Conservation (phyloP, 2,113 vertebrate genomes). For the Chaenocephalus aceratus region DNA sequence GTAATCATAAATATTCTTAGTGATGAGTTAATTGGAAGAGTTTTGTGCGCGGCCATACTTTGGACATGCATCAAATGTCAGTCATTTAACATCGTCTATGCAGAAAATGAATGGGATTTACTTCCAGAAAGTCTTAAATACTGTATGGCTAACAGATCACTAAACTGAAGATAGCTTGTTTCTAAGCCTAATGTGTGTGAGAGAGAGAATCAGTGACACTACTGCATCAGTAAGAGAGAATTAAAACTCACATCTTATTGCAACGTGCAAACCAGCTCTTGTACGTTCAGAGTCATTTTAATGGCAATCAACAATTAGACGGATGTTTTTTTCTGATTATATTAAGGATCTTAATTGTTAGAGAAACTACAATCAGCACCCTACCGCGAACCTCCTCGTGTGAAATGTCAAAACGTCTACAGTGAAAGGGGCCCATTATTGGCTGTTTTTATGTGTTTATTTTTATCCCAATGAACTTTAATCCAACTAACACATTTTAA, state of each 20-base stretch:
- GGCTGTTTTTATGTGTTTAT: neutral
- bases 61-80: neutral
- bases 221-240: constrained; percentile 31
- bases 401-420: neutral
- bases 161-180: constrained; percentile 9
- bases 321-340: neutral
- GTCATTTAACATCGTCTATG: neutral
- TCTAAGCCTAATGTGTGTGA: neutral
- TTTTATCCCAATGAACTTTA: neutral
- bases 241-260: neutral
- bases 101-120: constrained; percentile 4
- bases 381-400: neutral
- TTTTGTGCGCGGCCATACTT: neutral
- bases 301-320: neutral
- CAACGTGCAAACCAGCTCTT: neutral
- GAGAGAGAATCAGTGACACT: constrained; percentile 5
- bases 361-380: neutral
- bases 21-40: neutral
- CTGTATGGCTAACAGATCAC: constrained; percentile 6
- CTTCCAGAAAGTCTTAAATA: constrained; percentile 21
- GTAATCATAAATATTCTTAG: neutral
- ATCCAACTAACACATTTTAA: no score
- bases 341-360: neutral
- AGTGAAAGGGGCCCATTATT: neutral
- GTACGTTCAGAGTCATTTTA: neutral